Evolutionary conservation across 30 jellyfish, hydroid and myxozoan species (phyloP).

Genomic region (Aurelia aurita): DNA sequence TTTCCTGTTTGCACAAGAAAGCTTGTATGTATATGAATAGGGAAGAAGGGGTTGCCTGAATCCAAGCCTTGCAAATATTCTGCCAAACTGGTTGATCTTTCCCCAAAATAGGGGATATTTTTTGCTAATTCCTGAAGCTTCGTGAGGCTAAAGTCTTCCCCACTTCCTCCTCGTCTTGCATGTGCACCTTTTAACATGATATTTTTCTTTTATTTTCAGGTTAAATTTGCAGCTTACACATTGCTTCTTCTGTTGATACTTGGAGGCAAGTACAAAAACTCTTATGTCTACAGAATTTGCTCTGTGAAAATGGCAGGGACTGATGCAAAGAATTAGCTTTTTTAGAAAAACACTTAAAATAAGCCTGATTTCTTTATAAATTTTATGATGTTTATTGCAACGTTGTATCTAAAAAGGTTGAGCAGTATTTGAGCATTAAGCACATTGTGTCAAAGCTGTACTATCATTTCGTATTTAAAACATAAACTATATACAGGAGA

Average conservation of each 20-base stretch:
- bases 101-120: no score
- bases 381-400: not conserved
- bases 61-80: no score
- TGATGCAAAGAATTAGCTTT: slow-evolving; percentile 14
- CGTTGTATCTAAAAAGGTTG: not conserved
- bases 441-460: not conserved
- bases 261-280: slow-evolving; percentile 8
- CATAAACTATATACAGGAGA: no score
- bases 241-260: slow-evolving; percentile 40
- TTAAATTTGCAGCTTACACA: slow-evolving; percentile 33
- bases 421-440: not conserved
- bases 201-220: slow-evolving; percentile 7
- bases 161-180: no score
- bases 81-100: no score
- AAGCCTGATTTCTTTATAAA: slow-evolving; percentile 5
- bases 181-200: not conserved
- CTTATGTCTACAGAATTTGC: not conserved
- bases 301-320: not conserved
- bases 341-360: slow-evolving; percentile 14
- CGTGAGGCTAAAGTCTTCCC: no score
- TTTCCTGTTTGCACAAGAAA: no score
- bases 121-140: no score
- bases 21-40: no score
- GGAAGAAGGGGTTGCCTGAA: no score
- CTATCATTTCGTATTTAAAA: no score